phyloP scores from a whole-genome alignment of 64 coral and sea anemone species.

The Pocillopora damicornis region DNA sequence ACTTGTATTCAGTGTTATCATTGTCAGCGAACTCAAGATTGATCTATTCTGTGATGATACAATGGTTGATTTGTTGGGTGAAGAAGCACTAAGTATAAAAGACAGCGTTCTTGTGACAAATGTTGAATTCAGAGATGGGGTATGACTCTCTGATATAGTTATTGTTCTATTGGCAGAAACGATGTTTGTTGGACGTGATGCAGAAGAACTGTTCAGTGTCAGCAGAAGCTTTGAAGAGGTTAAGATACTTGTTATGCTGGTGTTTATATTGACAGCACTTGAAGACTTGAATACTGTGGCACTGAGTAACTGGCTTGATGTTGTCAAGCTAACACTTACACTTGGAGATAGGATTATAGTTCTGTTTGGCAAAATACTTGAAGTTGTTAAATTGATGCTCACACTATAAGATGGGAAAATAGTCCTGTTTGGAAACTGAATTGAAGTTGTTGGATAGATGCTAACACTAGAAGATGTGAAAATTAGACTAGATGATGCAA shows the following conservation, averaged over 20 bases:
- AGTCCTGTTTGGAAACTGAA: not conserved
- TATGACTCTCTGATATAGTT: not conserved
- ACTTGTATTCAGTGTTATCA: not conserved
- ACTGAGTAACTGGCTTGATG: not conserved
- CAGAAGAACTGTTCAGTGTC: not conserved
- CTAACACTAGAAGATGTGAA: not conserved
- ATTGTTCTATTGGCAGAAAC: not conserved
- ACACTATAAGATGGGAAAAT: not conserved
- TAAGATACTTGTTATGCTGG: not conserved
- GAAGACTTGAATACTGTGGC: not conserved
- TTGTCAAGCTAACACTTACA: not conserved
- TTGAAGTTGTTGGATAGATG: not conserved
- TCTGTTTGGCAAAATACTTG: not conserved
- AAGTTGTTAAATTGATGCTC: not conserved
- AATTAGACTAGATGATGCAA: not conserved
- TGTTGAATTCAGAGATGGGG: conserved; percentile 26
- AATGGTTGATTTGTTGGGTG: conserved; percentile 1
- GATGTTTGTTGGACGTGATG: not conserved
- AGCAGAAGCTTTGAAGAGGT: not conserved
- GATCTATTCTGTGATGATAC: not conserved
- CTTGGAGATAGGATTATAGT: not conserved
- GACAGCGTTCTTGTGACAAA: conserved; percentile 15
- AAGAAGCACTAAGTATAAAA: not conserved
- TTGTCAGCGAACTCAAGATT: not conserved
- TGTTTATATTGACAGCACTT: not conserved